Base-by-base conservation (phyloP, 64 coral and sea anemone species). In the Porites lutea region DNA sequence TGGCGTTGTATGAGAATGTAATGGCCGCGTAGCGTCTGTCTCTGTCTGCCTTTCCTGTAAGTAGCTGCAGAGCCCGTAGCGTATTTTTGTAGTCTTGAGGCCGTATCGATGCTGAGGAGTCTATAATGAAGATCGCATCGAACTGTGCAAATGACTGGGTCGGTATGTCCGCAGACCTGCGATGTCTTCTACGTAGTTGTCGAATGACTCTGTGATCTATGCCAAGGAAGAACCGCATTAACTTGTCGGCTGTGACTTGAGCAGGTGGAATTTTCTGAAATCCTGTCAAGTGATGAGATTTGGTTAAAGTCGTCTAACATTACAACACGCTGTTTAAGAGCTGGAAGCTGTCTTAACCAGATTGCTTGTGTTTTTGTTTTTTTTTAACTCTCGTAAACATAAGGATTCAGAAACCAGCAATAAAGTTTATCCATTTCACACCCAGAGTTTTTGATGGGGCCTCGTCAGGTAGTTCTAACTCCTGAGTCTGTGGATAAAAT, bases 111-210 rank as follows among this genome's bases (percentile, higher is more conserved):
- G 22, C 48, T 0, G 93, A 95, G 0, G 93, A 95, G 71, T 95
- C 93, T 6, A 95, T 78, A 6, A 95, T 59, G 57, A 90, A 90
- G 6, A 86, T 82, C 11, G 89, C 88, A 37, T 95, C 93, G 18
- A 90, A 95, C 16, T 78, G 74, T 6, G 61, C 59, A 21, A 55
- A 89, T 10, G 22, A 8, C 23, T 65, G 45, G 2, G 87, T 27
- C 2, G 75, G 52, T 5, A 2, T 15, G 5, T 46, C 57, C 58
- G 46, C 58, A 45, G 78, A 81, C 15, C 81, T 64, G 15, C 87
- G 58, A 8, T 89, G 59, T 50, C 87, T 62, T 77, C 58, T 49
- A 50, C 44, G 62, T 4, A 78, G 13, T 13, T 27, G 46, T 11
- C 47, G 59, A 13, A 54, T 67, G 16, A 79, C 52, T 53, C 44